phyloP scores from a whole-genome alignment of 1,140 invertebrate genomes.

The Drosophila kurseongensis region DNA sequence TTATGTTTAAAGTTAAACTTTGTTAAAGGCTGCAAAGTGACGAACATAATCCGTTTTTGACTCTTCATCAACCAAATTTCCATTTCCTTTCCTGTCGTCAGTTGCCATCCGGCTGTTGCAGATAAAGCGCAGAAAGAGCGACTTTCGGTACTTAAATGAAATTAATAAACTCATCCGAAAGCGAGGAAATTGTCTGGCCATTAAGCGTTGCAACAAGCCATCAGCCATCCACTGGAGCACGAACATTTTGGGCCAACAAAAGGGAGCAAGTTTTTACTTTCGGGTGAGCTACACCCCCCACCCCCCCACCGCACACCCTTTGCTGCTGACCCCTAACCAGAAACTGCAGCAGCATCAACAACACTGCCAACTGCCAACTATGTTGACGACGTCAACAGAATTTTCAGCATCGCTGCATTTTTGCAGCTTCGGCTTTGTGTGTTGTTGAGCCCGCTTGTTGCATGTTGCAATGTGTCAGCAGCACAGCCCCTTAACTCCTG shows the following conservation, averaged over 20 bases:
- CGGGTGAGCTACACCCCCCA: neutral
- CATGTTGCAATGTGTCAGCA: slow-evolving; percentile 72
- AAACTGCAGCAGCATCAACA: slow-evolving; percentile 8
- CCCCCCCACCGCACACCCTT: neutral
- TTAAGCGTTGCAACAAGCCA: slow-evolving; percentile 41
- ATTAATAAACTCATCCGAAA: slow-evolving; percentile 39
- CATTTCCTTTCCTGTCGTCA: neutral
- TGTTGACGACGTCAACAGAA: slow-evolving; percentile 56
- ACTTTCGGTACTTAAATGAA: slow-evolving; percentile 14
- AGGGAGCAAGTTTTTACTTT: slow-evolving; percentile 35
- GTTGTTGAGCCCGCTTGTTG: slow-evolving; percentile 57
- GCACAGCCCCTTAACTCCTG: slow-evolving; percentile 2
- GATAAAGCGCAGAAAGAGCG: neutral
- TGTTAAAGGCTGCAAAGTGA: neutral
- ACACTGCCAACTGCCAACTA: slow-evolving; percentile 30
- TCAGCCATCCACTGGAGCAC: slow-evolving; percentile 24
- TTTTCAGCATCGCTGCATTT: slow-evolving; percentile 70
- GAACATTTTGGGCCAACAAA: slow-evolving; percentile 33
- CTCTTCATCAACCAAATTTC: neutral
- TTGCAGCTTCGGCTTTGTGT: slow-evolving; percentile 58
- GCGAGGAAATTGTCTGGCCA: slow-evolving; percentile 31
- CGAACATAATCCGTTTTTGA: neutral
- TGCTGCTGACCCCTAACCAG: slow-evolving; percentile 4
- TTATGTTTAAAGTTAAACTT: neutral
- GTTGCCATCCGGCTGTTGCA: neutral